Conservation (phyloP, 2,888 invertebrate species). For the Cartodere bifasciata region DNA sequence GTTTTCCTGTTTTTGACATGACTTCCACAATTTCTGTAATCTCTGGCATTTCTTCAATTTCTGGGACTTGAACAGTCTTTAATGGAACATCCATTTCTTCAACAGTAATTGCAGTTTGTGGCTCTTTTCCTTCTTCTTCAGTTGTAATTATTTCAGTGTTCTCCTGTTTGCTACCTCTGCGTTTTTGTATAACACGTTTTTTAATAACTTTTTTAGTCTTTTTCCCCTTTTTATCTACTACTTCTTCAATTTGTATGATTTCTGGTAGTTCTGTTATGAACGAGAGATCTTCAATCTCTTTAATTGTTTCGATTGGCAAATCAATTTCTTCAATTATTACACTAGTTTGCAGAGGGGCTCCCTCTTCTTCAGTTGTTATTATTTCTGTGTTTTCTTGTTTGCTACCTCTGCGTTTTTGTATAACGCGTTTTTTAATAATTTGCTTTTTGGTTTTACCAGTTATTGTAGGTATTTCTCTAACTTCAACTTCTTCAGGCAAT, state of each 20-base stretch:
- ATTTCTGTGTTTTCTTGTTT: constrained; percentile 36
- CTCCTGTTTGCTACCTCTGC: constrained; percentile 25
- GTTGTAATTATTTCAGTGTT: constrained; percentile 27
- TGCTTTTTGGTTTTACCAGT: constrained; percentile 22
- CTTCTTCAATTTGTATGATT: constrained; percentile 32
- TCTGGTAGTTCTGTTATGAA: constrained; percentile 26
- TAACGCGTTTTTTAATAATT: constrained; percentile 22
- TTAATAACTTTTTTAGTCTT: constrained; percentile 33
- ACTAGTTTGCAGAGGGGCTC: constrained; percentile 22
- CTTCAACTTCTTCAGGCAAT: constrained; percentile 19
- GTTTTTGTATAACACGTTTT: constrained; percentile 24
- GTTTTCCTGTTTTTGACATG: constrained; percentile 13
- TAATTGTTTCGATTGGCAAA: constrained; percentile 22
- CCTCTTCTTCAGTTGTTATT: constrained; percentile 28
- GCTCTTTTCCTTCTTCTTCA: constrained; percentile 27
- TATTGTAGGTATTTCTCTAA: constrained; percentile 25
- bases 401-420: constrained; percentile 25
- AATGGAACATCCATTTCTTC: constrained; percentile 13
- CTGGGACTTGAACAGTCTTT: constrained; percentile 5
- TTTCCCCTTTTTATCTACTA: constrained; percentile 30
- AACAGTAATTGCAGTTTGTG: constrained; percentile 22
- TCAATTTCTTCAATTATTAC: constrained; percentile 22
- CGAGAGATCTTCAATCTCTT: constrained; percentile 18
- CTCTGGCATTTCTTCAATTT: constrained; percentile 21
- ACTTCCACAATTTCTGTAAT: constrained; percentile 27